These are phyloP conservation scores for Troilus luridus DNA, from an alignment of 2,888 invertebrate genomes.

Conservation along the genomic window DNA sequence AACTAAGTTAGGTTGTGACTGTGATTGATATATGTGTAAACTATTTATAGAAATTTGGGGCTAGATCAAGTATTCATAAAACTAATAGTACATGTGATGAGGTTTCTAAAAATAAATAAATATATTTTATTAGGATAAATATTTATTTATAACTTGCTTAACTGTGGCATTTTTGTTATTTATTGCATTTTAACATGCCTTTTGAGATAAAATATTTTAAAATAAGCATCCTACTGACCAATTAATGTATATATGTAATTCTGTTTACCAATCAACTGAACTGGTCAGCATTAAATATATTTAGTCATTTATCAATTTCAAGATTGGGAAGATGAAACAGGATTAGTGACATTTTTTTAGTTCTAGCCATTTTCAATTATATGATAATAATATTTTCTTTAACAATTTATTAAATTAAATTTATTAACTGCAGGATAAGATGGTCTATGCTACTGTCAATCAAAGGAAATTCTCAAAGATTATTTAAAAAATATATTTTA, in stretches of 20 bases:
- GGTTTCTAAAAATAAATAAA: not conserved
- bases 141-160: not conserved
- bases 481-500: too few relatives aligned
- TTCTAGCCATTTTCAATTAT: not conserved
- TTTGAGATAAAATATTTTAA: not conserved
- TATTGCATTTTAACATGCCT: not conserved
- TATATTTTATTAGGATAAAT: not conserved
- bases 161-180: not conserved
- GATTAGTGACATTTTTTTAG: not conserved
- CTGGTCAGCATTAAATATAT: not conserved
- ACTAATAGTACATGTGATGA: not conserved
- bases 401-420: too few relatives aligned
- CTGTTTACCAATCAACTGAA: not conserved
- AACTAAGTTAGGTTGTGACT: constrained; percentile 29
- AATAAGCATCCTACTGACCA: not conserved
- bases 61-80: not conserved
- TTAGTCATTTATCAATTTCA: not conserved
- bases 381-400: too few relatives aligned
- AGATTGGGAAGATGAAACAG: not conserved
- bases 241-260: not conserved
- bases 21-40: not conserved
- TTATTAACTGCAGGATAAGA: too few relatives aligned
- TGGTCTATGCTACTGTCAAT: too few relatives aligned
- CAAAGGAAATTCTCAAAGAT: too few relatives aligned
- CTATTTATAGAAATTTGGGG: not conserved